Percentiles rank a stretch among this genome's conserved stretches.
Evolutionary conservation across 2,888 invertebrate genomes (phyloP).

Genomic region (Drosophila hamatofila): DNA sequence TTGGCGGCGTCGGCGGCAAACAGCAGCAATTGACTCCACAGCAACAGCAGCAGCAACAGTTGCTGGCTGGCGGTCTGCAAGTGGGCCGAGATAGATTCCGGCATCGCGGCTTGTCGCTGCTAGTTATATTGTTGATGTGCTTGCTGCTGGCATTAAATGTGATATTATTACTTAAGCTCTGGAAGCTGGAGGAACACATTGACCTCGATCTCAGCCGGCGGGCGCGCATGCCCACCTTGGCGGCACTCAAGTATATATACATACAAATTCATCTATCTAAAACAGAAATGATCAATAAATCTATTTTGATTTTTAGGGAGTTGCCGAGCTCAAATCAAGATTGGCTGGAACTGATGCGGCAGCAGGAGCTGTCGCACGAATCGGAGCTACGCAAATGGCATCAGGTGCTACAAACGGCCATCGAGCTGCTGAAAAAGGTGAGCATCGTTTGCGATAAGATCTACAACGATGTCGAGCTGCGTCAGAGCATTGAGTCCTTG

Average conservation of each 20-base stretch:
- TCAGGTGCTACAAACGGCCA: constrained; percentile 89
- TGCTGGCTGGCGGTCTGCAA: constrained; percentile 41
- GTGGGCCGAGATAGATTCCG: constrained; percentile 52
- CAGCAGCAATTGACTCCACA: constrained; percentile 36
- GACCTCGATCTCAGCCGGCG: constrained; percentile 82
- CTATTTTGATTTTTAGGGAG: constrained; percentile 85
- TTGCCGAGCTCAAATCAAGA: constrained; percentile 92
- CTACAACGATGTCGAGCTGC: constrained; percentile 80
- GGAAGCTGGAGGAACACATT: constrained; percentile 88
- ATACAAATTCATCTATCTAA: constrained; percentile 14
- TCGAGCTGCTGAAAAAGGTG: constrained; percentile 91
- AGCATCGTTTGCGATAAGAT: constrained; percentile 85
- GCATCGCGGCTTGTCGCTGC: constrained; percentile 84
- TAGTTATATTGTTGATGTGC: constrained; percentile 87
- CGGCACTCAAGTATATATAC: constrained; percentile 77
- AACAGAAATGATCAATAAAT: neutral
- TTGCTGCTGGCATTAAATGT: constrained; percentile 90
- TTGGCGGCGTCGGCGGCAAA: constrained; percentile 3
- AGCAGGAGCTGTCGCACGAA: constrained; percentile 92
- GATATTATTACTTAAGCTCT: constrained; percentile 93
- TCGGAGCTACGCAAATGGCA: constrained; percentile 94
- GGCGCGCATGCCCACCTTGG: constrained; percentile 81
- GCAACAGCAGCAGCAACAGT: constrained; percentile 57
- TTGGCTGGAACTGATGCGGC: constrained; percentile 92
- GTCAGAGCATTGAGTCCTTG: constrained; percentile 81